Conservation (phyloP, 2,797 vertebrate genomes). For the Amazona ochrocephala region DNA sequence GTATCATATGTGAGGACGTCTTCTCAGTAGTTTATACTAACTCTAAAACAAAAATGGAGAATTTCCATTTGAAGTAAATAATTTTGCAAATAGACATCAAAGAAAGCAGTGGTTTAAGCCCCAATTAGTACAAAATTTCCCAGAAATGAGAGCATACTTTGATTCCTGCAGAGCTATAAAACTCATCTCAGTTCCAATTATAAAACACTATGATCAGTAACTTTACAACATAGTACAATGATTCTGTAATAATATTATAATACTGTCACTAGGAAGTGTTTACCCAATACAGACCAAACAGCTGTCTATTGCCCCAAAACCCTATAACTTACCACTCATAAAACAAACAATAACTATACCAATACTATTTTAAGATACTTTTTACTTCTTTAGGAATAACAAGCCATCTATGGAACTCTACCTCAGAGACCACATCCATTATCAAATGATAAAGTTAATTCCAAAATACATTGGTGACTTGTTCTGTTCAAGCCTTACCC, state of each 20-base stretch:
- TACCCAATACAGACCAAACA: background rate
- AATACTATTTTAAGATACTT: background rate
- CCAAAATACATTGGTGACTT: background rate
- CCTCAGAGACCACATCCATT: background rate
- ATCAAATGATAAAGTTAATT: background rate
- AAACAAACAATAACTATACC: background rate
- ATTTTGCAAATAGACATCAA: slow-evolving; percentile 10
- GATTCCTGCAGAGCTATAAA: slow-evolving; percentile 49
- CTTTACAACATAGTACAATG: background rate
- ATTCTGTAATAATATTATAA: background rate
- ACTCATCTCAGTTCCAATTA: slow-evolving; percentile 24
- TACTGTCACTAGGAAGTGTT: background rate
- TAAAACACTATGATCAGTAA: background rate
- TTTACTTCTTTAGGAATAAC: background rate
- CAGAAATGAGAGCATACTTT: slow-evolving; percentile 27
- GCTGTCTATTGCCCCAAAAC: background rate
- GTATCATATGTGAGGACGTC: background rate
- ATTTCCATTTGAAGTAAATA: background rate
- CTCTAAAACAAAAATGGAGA: background rate
- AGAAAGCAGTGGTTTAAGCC: background rate
- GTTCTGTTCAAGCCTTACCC: background rate
- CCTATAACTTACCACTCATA: background rate
- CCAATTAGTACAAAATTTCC: slow-evolving; percentile 37
- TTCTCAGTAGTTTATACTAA: slow-evolving; percentile 5
- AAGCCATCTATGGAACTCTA: background rate